Conservation (phyloP, 2,888 invertebrate genomes). For the Coleophora flavipennella region DNA sequence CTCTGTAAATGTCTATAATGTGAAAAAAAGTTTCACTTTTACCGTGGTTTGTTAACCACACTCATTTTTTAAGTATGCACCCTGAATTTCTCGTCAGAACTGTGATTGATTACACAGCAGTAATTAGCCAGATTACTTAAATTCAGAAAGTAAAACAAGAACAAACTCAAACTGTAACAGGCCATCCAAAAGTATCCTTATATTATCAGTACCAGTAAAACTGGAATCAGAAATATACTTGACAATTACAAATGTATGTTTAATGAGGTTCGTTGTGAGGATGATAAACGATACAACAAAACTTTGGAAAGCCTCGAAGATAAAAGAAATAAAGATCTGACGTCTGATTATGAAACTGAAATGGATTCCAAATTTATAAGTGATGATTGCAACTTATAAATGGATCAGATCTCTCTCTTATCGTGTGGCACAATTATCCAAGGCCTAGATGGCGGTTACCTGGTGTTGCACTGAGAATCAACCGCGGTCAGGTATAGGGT, state of each 20-base stretch:
- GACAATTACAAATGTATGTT: constrained; percentile 62
- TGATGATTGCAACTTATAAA: constrained; percentile 8
- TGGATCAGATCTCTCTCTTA: too few species aligned
- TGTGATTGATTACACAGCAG: constrained; percentile 46
- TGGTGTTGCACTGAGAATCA: too few species aligned
- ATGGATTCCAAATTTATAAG: constrained; percentile 12
- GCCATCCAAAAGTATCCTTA: constrained; percentile 31
- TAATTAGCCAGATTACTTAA: constrained; percentile 50
- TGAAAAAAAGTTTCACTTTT: too few species aligned
- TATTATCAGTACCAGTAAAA: constrained; percentile 23
- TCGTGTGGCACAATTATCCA: too few species aligned
- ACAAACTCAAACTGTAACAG: constrained; percentile 16
- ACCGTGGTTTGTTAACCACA: too few species aligned
- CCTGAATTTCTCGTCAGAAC: constrained; percentile 24
- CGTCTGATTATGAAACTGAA: constrained; percentile 13
- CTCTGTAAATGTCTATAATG: too few species aligned
- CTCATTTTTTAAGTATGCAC: constrained; percentile 12
- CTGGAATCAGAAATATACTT: constrained; percentile 7
- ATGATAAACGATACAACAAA: constrained; percentile 37
- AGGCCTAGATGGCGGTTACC: too few species aligned
- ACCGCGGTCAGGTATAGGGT: too few species aligned
- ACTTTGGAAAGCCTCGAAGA: too few species aligned
- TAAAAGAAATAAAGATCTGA: too few species aligned
- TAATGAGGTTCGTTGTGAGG: constrained; percentile 59
- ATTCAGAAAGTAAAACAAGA: constrained; percentile 29